Evolutionary conservation across 2,113 vertebrate species (phyloP).

Genomic region (Mirza zaza): DNA sequence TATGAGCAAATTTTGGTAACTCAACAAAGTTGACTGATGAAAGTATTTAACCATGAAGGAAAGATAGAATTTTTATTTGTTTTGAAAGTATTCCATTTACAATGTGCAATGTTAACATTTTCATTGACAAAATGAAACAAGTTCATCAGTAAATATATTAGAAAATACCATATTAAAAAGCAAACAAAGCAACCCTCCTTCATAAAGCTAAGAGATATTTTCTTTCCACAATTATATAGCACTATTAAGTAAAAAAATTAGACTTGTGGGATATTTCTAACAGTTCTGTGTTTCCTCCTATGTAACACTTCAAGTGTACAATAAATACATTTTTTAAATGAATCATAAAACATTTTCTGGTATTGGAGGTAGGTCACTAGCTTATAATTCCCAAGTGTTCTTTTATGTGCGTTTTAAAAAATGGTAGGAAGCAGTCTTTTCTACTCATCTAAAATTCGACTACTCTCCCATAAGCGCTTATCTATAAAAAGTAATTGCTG

Average conservation of each 20-base stretch:
- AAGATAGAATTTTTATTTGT: background rate
- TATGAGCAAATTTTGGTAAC: background rate
- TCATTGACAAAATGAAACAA: background rate
- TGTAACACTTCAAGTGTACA: background rate
- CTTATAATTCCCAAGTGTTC: background rate
- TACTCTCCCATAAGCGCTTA: background rate
- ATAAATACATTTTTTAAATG: background rate
- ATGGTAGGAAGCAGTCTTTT: conserved; percentile 25
- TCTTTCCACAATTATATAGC: background rate
- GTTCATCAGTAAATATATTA: background rate
- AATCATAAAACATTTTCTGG: background rate
- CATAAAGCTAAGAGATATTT: background rate
- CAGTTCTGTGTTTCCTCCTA: background rate
- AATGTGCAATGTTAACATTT: background rate
- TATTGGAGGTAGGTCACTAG: background rate
- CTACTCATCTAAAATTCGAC: conserved; percentile 9
- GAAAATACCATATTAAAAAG: background rate
- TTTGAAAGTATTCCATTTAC: background rate
- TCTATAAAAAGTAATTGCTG: conserved; percentile 63
- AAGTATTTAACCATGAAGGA: background rate
- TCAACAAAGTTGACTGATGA: background rate
- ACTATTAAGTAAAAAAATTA: conserved; percentile 4
- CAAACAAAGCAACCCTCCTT: background rate
- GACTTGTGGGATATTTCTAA: background rate
- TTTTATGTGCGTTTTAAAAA: conserved; percentile 40